Base-by-base conservation (phyloP, 2,888 invertebrate species). In the Thera britannica region DNA sequence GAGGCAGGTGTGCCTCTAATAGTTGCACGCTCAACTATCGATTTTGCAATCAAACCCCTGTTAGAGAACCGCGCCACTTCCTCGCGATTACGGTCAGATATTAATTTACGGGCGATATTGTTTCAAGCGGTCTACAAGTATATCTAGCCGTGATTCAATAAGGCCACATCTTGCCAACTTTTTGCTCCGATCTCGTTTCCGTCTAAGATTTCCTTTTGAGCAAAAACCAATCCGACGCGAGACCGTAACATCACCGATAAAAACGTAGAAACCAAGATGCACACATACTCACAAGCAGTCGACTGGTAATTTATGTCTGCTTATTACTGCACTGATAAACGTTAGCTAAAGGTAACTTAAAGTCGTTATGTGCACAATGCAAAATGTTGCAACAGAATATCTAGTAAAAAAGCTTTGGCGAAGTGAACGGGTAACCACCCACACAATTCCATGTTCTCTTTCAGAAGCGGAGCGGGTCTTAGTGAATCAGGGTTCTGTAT, bases 401-500 rank as follows among this genome's bases (percentile, higher is more conserved):
- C 80, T 77, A 85, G 85, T 82, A 85, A 89, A 90, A 89, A 87
- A 82, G 79, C 81, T 84, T 86, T 83, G 79, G 79, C 83, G 84
- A 88, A 92, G 91, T 91, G 90, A 92, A 88, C 87, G 85, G 85
- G 63, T 67, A 59, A 55, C 83, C 86, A 59, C 59, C 83, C 86
- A 86, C 91, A 93, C 91, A 92, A 92, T 91, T 85, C 91, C 90
- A 90, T 92, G 93, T 93, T 90, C 90, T 89, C 90, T 93, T 92
- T 92, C 90, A 92, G 84, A 82, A 83, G 83, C 86, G 79, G 80
- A 85, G 88, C 87, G 84, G 83, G 87, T 87, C 89, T 92, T 92
- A 89, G 90, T 91, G 89, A 90, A 92, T 90, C 90, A 88, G 82
- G 83, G 80, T 83, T 84, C 85, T 92, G 85, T 92, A 92, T 92